These are phyloP conservation scores for Oreotragus oreotragus DNA, from an alignment of 2,113 vertebrate species.

Conservation along the genomic window DNA sequence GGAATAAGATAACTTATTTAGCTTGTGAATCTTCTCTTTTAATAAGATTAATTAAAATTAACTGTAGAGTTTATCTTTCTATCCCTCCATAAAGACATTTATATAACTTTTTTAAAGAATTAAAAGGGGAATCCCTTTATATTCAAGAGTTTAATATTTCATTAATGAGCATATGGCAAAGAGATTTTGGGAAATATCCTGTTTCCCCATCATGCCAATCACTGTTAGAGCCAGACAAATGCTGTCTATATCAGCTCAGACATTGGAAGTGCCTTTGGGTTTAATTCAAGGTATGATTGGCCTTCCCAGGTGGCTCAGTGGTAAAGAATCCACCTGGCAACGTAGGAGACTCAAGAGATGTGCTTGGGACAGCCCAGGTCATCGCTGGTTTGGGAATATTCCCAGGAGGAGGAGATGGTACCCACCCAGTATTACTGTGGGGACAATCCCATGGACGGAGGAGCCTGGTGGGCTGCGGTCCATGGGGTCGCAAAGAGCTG, in stretches of 20 bases:
- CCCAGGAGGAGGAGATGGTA: not conserved
- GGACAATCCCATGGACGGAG: not conserved
- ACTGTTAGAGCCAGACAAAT: too few relatives aligned
- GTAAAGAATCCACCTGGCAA: not conserved
- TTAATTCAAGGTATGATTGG: not conserved
- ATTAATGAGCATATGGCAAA: not conserved
- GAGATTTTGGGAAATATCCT: not conserved
- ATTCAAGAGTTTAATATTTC: not conserved
- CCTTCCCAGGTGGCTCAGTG: not conserved
- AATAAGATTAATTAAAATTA: not conserved
- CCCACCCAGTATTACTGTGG: not conserved
- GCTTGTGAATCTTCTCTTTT: not conserved
- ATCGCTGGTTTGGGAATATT: not conserved
- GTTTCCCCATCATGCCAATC: not conserved
- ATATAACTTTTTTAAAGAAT: not conserved
- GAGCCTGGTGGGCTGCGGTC: not conserved
- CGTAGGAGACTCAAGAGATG: not conserved
- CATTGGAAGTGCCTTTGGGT: accelerated
- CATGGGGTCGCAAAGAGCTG: not conserved
- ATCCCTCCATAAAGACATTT: not conserved
- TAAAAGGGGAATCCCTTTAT: not conserved
- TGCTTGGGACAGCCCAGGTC: not conserved
- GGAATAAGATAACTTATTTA: not conserved
- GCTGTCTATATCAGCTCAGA: not conserved
- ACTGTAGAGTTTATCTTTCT: not conserved